Evolutionary conservation across 2,888 invertebrate species (phyloP), one percentile per base, ranked within the genome.

Genomic region (Antheraea yamamai): DNA sequence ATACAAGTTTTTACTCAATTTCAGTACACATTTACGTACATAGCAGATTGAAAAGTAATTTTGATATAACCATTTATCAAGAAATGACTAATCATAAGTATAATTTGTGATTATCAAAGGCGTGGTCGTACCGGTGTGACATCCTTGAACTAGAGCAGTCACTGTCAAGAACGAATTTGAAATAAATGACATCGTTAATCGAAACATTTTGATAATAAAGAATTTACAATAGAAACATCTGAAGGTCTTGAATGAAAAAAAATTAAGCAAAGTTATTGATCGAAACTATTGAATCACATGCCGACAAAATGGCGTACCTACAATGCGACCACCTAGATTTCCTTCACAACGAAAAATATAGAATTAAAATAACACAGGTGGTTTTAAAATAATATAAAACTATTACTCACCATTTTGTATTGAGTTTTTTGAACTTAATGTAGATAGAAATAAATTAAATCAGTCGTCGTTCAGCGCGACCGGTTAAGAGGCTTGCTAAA

Each of bases 401-500:
- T 61, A 77, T 77, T 77, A 93, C 95, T 95, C 83, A 95, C 95
- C 95, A 95, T 95, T 92, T 94, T 95, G 90, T 84, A 84, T 91
- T 85, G 91, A 91, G 93, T 91, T 93, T 91, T 90, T 91, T 87
- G 89, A 90, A 91, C 92, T 93, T 92, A 92, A 83, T 84, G 90
- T 91, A 92, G 83, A 88, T 89, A 89, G 84, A 89, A 89, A 91
- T 92, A 93, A 92, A 88, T 93, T 92, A 94, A 91, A 91, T 93
- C 93, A 92, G 93, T 94, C 91, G 91, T 91, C 95, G 95, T 95
- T 95, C 95, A 92, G 95, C 95, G 90, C 87, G 91, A 96, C 96
- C 96, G 95, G 96, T 95, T 92, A 96, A 96, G 96, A 94, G 96
- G 96, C 95, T 96, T 95, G 95, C 96, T 96, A 95, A 96, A 96